Conservation (phyloP, 2,113 vertebrate genomes). For the Brachionichthys hirsutus region DNA sequence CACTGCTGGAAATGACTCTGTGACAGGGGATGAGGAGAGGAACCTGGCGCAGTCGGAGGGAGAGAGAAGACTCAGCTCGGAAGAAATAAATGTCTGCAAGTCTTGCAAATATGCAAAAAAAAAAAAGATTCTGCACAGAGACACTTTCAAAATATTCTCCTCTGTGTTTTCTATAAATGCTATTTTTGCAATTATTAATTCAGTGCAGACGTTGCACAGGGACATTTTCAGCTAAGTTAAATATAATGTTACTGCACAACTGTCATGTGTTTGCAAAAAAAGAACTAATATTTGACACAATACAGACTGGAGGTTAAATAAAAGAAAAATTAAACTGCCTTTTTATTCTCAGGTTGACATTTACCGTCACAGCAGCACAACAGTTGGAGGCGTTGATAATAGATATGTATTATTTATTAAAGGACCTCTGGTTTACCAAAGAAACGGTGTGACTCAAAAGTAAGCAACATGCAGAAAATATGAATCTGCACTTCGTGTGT, state of each 20-base stretch:
- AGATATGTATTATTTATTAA: constrained; percentile 58
- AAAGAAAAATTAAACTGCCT: constrained; percentile 13
- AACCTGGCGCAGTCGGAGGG: constrained; percentile 76
- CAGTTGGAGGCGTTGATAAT: constrained; percentile 35
- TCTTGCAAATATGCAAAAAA: constrained; percentile 9
- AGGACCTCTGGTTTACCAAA: constrained; percentile 41
- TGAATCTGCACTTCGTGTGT: constrained; percentile 54
- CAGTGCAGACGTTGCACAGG: not conserved
- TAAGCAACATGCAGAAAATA: constrained; percentile 51
- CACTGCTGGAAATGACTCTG: constrained; percentile 84
- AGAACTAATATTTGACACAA: not conserved
- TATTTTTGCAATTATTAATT: not conserved
- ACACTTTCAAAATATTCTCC: not conserved
- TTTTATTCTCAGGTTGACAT: constrained; percentile 27
- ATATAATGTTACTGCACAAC: not conserved
- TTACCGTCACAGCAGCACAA: constrained; percentile 30
- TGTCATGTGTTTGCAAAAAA: not conserved
- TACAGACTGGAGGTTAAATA: not conserved
- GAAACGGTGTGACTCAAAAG: constrained; percentile 60
- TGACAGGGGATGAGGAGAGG: constrained; percentile 90
- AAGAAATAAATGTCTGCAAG: constrained; percentile 34
- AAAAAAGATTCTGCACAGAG: constrained; percentile 13
- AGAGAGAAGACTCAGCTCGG: constrained; percentile 8
- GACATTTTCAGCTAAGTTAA: not conserved
- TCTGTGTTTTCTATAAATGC: not conserved